Conservation (phyloP, 1,140 invertebrate species). For the Brachionus manjavacas region DNA sequence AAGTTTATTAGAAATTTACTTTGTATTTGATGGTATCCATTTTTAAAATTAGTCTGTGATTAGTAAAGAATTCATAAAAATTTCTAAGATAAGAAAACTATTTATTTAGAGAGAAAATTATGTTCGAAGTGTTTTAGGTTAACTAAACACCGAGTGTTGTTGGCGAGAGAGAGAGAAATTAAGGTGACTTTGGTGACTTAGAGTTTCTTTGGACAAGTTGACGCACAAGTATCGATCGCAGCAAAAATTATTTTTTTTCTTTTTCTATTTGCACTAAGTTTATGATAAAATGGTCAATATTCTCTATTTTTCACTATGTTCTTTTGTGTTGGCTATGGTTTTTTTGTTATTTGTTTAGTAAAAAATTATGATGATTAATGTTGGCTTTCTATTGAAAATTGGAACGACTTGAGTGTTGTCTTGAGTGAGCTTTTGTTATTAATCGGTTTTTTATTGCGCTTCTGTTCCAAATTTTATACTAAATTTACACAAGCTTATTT, state of each 20-base stretch:
- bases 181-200: not conserved
- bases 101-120: not conserved
- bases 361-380: constrained; percentile 37
- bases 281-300: constrained; percentile 16
- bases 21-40: constrained; percentile 20
- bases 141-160: too few relatives aligned
- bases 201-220: not conserved
- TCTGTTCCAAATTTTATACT: not conserved
- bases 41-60: not conserved
- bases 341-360: constrained; percentile 22
- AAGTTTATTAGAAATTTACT: not conserved
- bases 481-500: not conserved
- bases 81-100: too few relatives aligned
- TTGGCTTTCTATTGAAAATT: not conserved
- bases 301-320: not conserved
- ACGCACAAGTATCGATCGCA: not conserved
- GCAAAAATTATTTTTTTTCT: not conserved
- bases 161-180: not conserved
- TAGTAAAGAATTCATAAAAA: constrained; percentile 9
- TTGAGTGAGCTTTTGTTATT: not conserved
- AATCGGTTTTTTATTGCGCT: not conserved
- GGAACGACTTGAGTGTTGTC: not conserved
- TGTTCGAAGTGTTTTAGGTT: not conserved
- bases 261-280: not conserved
- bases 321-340: not conserved